Percentiles rank a stretch among this genome's conserved stretches.
These are phyloP conservation scores for Puntigrus tetrazona DNA, from an alignment of 2,113 vertebrate genomes.

Conservation along the genomic window DNA sequence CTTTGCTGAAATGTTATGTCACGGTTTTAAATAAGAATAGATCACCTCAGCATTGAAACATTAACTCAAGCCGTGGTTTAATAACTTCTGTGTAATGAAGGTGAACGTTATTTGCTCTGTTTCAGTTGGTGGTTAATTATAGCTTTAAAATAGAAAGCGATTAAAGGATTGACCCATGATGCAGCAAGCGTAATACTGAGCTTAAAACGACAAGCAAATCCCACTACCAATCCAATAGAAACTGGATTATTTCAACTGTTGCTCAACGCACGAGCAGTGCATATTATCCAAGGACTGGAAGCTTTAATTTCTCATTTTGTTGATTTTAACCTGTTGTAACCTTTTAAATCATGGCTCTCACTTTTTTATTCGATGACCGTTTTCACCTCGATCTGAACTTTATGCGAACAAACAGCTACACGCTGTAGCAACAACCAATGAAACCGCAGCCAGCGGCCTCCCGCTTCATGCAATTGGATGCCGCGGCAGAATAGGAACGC, in stretches of 20 bases:
- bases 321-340: background rate
- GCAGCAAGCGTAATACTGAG: background rate
- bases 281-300: background rate
- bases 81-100: background rate
- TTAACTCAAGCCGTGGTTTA: background rate
- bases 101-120: background rate
- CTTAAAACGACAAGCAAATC: constrained; percentile 44
- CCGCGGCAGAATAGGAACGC: background rate
- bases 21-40: background rate
- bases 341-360: background rate
- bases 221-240: constrained; percentile 39
- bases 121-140: background rate
- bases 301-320: background rate
- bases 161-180: constrained; percentile 27
- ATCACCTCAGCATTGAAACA: background rate
- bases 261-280: background rate
- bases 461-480: background rate
- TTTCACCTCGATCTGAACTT: background rate
- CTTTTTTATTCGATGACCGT: background rate
- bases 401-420: background rate
- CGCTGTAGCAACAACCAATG: background rate
- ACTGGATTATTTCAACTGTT: constrained; percentile 41
- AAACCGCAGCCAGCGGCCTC: background rate
- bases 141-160: constrained; percentile 29
- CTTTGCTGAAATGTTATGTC: background rate